Evolutionary conservation across 2,888 invertebrate genomes (phyloP), one percentile per base, ranked within the genome.

Genomic region (Dryomyza anilis): DNA sequence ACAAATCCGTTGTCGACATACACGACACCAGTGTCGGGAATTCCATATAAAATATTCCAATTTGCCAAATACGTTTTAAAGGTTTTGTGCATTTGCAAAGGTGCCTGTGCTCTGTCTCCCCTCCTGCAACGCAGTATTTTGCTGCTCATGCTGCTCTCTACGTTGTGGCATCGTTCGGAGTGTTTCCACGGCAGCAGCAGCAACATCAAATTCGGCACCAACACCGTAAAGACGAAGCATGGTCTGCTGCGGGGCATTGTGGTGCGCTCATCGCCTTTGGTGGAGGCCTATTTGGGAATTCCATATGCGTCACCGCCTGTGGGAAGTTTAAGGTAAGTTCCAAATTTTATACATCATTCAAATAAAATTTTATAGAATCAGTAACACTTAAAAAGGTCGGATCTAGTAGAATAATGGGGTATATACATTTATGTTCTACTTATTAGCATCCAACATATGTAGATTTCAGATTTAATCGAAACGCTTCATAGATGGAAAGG

Each of bases 271-370:
- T 89, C 91, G 81, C 92, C 91, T 69, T 69, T 80, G 65, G 94
- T 96, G 73, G 96, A 96, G 84, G 94, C 94, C 19, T 97, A 94
- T 83, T 88, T 95, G 68, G 96, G 96, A 68, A 93, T 97, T 72
- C 96, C 95, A 46, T 97, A 96, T 85, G 96, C 96, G 67, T 94
- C 95, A 70, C 92, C 96, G 69, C 95, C 95, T 12, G 87, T 93
- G 72, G 95, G 95, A 73, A 91, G 93, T 79, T 87, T 96, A 76
- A 91, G 96, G 91, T 90, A 84, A 85, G 79, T 70, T 63, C 65
- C n/a, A n/a, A n/a, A n/a, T n/a, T n/a, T n/a, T n/a, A n/a, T n/a
- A n/a, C n/a, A n/a, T n/a, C n/a, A n/a, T n/a, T n/a, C n/a, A n/a
- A n/a, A n/a, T n/a, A n/a, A n/a, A n/a, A n/a, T n/a, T n/a, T n/a